Conservation (phyloP, 1,140 invertebrate species). For the Bombus waltoni region DNA sequence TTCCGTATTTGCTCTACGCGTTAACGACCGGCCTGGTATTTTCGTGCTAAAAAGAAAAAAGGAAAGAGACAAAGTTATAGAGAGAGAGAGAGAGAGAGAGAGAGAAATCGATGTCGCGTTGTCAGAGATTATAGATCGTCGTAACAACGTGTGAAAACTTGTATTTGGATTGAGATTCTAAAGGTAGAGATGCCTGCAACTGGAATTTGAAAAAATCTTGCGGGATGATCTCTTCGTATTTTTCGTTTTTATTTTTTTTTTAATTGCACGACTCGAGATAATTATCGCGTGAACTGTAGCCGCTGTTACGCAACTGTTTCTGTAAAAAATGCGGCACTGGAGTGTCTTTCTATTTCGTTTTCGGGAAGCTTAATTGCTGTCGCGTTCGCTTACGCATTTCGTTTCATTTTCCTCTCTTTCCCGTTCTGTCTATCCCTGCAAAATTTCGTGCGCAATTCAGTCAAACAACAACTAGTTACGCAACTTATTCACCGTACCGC, state of each 20-base stretch:
- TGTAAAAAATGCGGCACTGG: neutral
- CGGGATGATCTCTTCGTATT: no score
- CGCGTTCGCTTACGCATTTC: neutral
- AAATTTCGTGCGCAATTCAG: conserved; percentile 28
- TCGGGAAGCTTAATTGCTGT: conserved; percentile 6
- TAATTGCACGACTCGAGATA: neutral
- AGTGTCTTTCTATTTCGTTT: neutral
- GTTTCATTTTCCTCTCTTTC: neutral
- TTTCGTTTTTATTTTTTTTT: neutral
- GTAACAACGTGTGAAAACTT: neutral
- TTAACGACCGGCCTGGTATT: conserved; percentile 61
- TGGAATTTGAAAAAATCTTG: neutral
- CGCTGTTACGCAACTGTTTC: neutral
- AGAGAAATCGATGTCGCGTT: neutral
- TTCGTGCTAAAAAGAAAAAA: neutral
- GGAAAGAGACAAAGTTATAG: no score
- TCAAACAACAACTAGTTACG: neutral
- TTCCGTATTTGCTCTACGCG: conserved; percentile 38
- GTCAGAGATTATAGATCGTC: neutral
- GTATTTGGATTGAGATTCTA: neutral
- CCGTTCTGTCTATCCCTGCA: neutral
- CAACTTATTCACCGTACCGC: conserved; percentile 15
- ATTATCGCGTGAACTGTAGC: neutral
- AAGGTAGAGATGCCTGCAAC: no score
- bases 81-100: neutral